These are phyloP conservation scores for Philotrypesis tridentata DNA, from an alignment of 1,140 invertebrate genomes.

Conservation along the genomic window DNA sequence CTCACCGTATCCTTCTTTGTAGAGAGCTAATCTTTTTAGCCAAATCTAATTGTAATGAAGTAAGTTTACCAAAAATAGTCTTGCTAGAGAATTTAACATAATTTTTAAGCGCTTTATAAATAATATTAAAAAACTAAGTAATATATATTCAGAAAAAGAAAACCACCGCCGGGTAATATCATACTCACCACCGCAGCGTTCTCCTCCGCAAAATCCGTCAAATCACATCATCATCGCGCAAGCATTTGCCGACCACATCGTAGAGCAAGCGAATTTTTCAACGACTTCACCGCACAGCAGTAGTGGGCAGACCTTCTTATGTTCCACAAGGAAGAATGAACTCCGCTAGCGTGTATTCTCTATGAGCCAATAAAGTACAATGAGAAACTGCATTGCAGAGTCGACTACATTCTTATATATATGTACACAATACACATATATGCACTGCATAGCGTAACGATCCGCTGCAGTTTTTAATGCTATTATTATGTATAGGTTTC, in stretches of 20 bases:
- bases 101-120: no score
- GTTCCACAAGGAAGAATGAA: neutral
- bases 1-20: no score
- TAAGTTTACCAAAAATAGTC: no score
- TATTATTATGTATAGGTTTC: constrained; percentile 3
- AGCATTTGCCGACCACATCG: no score
- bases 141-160: neutral
- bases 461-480: neutral
- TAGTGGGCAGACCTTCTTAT: neutral
- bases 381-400: constrained; percentile 1
- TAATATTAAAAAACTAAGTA: neutral
- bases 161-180: neutral
- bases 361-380: neutral
- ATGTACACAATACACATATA: neutral
- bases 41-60: no score
- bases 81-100: no score
- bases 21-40: no score
- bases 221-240: neutral
- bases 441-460: neutral
- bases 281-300: neutral
- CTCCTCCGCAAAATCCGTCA: neutral
- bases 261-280: neutral
- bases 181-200: neutral
- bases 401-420: neutral
- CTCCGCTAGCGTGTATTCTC: no score